phyloP scores from a whole-genome alignment of 2,797 vertebrate species.

The Odontamblyopus lacepedii region DNA sequence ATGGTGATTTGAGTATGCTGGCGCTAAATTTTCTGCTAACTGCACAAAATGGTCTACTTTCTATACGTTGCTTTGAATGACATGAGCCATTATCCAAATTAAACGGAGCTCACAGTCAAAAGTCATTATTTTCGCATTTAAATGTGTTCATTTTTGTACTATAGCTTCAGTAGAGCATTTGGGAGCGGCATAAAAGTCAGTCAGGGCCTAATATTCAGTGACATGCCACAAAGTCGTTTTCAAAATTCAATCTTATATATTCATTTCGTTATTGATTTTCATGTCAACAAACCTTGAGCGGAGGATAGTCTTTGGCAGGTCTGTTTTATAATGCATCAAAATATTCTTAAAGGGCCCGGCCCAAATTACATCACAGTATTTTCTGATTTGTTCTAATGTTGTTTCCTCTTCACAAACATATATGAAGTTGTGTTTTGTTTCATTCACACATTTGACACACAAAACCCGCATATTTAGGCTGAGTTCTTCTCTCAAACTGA shows the following conservation, averaged over 20 bases:
- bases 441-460: too few species aligned
- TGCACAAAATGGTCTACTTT: constrained; percentile 14
- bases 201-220: not conserved
- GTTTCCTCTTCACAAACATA: too few species aligned
- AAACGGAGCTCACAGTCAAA: not conserved
- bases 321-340: constrained; percentile 20
- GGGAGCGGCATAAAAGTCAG: constrained; percentile 8
- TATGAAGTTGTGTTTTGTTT: too few species aligned
- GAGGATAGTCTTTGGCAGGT: constrained; percentile 28
- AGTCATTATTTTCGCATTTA: not conserved
- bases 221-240: constrained; percentile 12
- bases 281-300: constrained; percentile 21
- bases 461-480: too few species aligned
- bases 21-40: constrained; percentile 32
- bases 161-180: not conserved
- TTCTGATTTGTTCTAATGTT: too few species aligned
- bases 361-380: too few species aligned
- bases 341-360: not conserved
- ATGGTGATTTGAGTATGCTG: constrained; percentile 13
- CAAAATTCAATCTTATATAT: constrained; percentile 20
- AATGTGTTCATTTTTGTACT: not conserved
- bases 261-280: constrained; percentile 28
- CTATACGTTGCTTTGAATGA: constrained; percentile 18
- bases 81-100: constrained; percentile 25
- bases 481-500: too few species aligned